Conservation (phyloP, 1,140 invertebrate genomes). For the Pteromalus puparum region DNA sequence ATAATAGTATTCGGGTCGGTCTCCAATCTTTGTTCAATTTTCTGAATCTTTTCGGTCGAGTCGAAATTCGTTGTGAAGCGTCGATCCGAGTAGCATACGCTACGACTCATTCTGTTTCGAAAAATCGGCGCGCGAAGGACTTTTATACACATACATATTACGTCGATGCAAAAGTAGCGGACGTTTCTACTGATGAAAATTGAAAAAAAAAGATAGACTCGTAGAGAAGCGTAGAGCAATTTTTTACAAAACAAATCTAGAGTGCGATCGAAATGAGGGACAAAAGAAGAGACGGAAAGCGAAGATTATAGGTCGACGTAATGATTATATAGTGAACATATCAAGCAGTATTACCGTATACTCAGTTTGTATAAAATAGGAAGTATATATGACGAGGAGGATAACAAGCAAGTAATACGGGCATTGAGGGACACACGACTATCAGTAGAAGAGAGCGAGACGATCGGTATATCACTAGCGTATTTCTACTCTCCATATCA, state of each 20-base stretch:
- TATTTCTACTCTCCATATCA: conserved; percentile 70
- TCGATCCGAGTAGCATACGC: too few relatives aligned
- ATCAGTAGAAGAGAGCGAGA: conserved; percentile 29
- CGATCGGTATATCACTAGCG: conserved; percentile 55
- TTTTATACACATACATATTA: neutral
- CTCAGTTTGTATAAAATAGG: conserved; percentile 66
- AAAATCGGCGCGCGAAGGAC: too few relatives aligned
- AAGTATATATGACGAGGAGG: conserved; percentile 46
- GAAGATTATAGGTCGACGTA: conserved; percentile 59
- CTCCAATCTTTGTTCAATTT: conserved; percentile 39
- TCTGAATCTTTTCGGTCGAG: too few relatives aligned
- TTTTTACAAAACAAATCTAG: neutral
- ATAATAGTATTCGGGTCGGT: conserved; percentile 5
- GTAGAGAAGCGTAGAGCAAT: neutral
- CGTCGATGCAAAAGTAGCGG: neutral
- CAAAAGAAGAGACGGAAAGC: conserved; percentile 48
- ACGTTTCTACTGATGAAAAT: neutral
- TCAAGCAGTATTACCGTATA: conserved; percentile 74
- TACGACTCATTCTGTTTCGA: too few relatives aligned
- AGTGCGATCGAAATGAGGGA: neutral
- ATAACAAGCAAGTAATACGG: conserved; percentile 13
- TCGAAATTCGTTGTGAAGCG: too few relatives aligned
- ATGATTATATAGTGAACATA: conserved; percentile 70
- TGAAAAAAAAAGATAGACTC: neutral
- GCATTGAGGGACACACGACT: conserved; percentile 1